Evolutionary conservation across 2,113 vertebrate genomes (phyloP), one percentile per base, ranked within the genome.

Genomic region (Mola mola): DNA sequence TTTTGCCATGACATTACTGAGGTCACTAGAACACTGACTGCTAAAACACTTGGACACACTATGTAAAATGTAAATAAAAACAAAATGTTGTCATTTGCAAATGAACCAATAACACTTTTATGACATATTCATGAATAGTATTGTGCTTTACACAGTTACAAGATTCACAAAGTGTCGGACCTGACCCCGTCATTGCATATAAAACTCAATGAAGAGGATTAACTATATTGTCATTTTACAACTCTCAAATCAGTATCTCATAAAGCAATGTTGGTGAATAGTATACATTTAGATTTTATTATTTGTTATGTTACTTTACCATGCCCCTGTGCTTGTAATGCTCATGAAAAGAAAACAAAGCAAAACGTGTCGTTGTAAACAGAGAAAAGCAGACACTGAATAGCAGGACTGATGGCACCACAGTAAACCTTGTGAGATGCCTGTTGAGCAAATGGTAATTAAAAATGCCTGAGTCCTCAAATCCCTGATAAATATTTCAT

Each of bases 401-500:
- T 67, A 64, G 59, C 74, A 58, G 36, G 46, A 51, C 72, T 11
- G 26, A 38, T 47, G 66, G 55, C 43, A 21, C 60, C 44, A 15
- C 16, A 19, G 52, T 59, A 78, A 85, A 75, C 61, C 48, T 66
- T 66, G 38, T 37, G 56, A 73, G 65, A 76, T 49, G 68, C 51
- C 68, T 77, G 62, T 79, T 79, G 66, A 69, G 83, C 66, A 68
- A 87, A 87, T 85, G 73, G 72, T 90, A 90, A 91, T 91, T 89
- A 91, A 90, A 87, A 88, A 53, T 8, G 82, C 82, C 81, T 79
- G 65, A 71, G 81, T 82, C 70, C 85, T 81, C 70, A 83, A 88
- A 89, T 82, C 82, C 81, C 69, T 78, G 79, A 90, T 90, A 89
- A 84, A 90, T 91, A 89, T 91, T 92, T 90, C 83, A 91, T 90